Evolutionary conservation across 2,888 invertebrate genomes (phyloP), one percentile per base, ranked within the genome.

Genomic region (Lepidonotus clava): DNA sequence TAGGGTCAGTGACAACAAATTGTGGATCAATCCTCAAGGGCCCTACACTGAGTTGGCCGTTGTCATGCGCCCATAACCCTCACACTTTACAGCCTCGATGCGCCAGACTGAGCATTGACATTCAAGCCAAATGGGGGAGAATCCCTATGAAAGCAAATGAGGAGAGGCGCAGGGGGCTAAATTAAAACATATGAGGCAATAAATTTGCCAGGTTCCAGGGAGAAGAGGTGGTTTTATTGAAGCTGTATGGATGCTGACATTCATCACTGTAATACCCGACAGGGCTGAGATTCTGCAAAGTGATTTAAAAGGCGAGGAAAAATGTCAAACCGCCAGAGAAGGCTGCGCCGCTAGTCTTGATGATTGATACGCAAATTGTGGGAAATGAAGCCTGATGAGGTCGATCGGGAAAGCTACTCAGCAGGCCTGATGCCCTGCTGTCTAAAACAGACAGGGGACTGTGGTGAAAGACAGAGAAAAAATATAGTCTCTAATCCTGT

Each of bases 281-380:
- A n/a, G 8, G 24, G 28, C 61, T 28, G 28, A 61, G 24, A 18
- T 61, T 61, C 28, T 61, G 28, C 21, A 61, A 61, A 61, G 61
- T 28, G 2, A 61, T 61, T 61, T 61, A 11, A 61, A 61, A 61
- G 61, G 53, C 61, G 11, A 5, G 14, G 28, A 1, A 61, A 61
- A 61, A 61, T 61, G 61, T n/a, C 24, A 61, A 61, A 61, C 24
- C 24, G 28, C 28, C 28, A 24, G 24, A 11, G 8, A 28, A 32
- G 24, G 28, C 61, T 61, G 4, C 61, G 24, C 28, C 61, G 61
- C 53, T 18, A 11, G 11, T 8, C 4, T 24, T 32, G 61, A n/a
- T 61, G 61, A 61, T 61, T 61, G 61, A 61, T 61, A 61, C 61
- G 28, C 28, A 61, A 61, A 61, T 61, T 61, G 61, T 61, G 8